A percentile compares a stretch with the other conserved stretches of the same genome.
Evolutionary conservation across 2,888 invertebrate species (phyloP).

Genomic region (Sphinx pinastri): DNA sequence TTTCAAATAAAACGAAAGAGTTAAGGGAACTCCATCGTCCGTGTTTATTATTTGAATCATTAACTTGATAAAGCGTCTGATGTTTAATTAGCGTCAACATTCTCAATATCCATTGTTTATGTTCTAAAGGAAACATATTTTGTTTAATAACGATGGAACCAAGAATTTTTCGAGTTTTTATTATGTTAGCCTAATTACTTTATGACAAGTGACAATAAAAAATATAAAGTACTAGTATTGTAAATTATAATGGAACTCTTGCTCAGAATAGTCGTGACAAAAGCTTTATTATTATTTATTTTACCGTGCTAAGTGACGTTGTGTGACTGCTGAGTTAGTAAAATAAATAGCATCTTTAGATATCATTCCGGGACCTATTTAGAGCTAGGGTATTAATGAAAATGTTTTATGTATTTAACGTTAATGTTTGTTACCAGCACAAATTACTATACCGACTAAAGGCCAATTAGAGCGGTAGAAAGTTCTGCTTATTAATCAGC

Average conservation of each 20-base stretch:
- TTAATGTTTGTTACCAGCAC: background rate
- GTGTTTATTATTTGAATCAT: background rate
- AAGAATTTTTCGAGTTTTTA: too few species aligned
- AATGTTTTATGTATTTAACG: background rate
- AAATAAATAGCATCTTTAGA: constrained; percentile 2
- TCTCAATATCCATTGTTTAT: too few species aligned
- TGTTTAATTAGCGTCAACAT: too few species aligned
- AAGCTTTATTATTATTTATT: too few species aligned
- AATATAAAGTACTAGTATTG: background rate
- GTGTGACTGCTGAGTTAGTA: background rate
- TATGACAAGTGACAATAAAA: too few species aligned
- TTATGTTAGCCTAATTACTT: too few species aligned
- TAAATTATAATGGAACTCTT: background rate
- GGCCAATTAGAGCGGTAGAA: background rate
- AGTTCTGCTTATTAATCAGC: background rate
- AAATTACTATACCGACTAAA: background rate
- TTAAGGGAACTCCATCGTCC: background rate
- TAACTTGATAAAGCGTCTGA: too few species aligned
- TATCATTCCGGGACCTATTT: background rate
- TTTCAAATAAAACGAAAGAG: background rate
- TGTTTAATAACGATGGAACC: too few species aligned
- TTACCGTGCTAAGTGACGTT: background rate
- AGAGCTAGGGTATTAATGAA: background rate
- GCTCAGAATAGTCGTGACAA: background rate
- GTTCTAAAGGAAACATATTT: background rate